Evolutionary conservation across 2,113 vertebrate genomes (phyloP).

Genomic region (Oncorhynchus nerka): DNA sequence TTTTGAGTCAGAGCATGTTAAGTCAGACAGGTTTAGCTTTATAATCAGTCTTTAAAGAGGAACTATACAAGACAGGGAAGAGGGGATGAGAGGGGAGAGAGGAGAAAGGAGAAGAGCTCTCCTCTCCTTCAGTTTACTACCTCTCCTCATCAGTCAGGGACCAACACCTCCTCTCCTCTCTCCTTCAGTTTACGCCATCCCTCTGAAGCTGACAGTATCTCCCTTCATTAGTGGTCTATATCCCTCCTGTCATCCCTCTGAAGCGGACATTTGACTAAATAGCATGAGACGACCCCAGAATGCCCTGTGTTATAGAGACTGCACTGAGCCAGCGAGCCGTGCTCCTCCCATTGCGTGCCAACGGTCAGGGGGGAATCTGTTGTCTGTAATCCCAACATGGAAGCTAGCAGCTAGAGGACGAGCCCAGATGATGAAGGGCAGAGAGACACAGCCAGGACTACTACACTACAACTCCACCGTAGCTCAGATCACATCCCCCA

Average conservation of each 20-base stretch:
- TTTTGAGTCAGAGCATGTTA: too few species aligned
- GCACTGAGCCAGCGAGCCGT: constrained; percentile 14
- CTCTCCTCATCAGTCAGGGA: too few species aligned
- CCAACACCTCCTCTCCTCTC: too few species aligned
- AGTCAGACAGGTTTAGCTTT: neutral
- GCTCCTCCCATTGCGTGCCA: constrained; percentile 21
- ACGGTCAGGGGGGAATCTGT: constrained; percentile 20
- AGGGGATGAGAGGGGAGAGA: neutral
- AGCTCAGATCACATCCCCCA: neutral
- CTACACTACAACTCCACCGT: neutral
- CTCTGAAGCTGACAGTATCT: constrained; percentile 23
- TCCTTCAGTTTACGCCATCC: too few species aligned
- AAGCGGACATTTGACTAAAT: constrained; percentile 40
- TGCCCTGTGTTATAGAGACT: neutral
- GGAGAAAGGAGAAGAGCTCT: too few species aligned
- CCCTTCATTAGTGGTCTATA: too few species aligned
- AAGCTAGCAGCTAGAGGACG: constrained; percentile 26
- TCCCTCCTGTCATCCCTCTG: constrained; percentile 6
- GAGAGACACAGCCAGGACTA: neutral
- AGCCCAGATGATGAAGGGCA: constrained; percentile 39
- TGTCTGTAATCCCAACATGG: constrained; percentile 47
- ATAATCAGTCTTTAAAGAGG: neutral
- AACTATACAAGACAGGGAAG: neutral
- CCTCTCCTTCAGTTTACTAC: too few species aligned
- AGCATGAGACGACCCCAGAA: constrained; percentile 29